Percentiles rank a stretch among this genome's conserved stretches.
These are phyloP conservation scores for Thecocarcelia acutangulata DNA, from an alignment of 2,888 invertebrate species.

Conservation along the genomic window DNA sequence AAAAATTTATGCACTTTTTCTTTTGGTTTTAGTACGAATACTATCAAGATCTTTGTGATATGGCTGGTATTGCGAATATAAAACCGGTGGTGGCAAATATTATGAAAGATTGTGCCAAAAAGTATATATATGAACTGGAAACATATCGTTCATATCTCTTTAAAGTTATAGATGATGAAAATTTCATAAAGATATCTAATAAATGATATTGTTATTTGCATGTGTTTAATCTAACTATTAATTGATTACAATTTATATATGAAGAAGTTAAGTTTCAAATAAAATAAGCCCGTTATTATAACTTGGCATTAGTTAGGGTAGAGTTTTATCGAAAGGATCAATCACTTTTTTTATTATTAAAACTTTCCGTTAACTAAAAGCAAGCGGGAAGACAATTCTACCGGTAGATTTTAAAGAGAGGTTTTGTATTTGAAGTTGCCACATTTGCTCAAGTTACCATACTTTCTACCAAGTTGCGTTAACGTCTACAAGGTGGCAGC, in stretches of 20 bases:
- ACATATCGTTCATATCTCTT: conserved; percentile 85
- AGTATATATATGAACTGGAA: conserved; percentile 85
- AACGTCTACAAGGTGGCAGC: too few species aligned
- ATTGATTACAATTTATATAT: conserved; percentile 12
- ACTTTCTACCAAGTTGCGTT: too few species aligned
- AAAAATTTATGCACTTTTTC: background rate
- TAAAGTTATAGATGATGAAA: conserved; percentile 85
- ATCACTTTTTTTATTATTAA: too few species aligned
- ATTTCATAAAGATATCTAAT: conserved; percentile 71
- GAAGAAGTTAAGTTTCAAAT: conserved; percentile 15
- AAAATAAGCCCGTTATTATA: background rate
- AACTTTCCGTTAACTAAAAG: too few species aligned
- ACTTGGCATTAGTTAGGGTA: too few species aligned
- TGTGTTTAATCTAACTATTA: background rate
- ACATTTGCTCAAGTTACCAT: too few species aligned
- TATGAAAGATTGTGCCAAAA: conserved; percentile 86
- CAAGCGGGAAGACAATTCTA: too few species aligned
- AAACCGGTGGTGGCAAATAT: conserved; percentile 87
- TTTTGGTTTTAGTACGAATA: conserved; percentile 83
- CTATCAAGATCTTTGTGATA: conserved; percentile 85
- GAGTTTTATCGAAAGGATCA: too few species aligned
- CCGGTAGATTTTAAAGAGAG: too few species aligned
- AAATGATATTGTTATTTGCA: conserved; percentile 15
- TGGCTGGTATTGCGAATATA: conserved; percentile 84
- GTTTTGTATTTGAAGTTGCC: too few species aligned